These are phyloP conservation scores for Philypnodon macrostomus DNA, from an alignment of 2,797 vertebrate species.

Conservation along the genomic window DNA sequence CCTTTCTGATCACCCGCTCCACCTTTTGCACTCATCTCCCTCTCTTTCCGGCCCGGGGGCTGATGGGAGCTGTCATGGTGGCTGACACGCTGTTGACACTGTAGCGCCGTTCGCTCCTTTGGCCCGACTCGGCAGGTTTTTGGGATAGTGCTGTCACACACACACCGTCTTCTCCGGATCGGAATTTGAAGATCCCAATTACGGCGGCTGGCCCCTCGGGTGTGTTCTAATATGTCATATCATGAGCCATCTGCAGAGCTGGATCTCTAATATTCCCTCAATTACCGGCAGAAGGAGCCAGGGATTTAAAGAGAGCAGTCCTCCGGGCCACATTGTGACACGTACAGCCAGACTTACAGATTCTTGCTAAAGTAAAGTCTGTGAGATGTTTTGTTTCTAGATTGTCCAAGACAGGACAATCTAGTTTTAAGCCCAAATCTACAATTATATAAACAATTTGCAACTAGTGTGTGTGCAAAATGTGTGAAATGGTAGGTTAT, in stretches of 20 bases:
- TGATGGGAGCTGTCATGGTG: constrained; percentile 48
- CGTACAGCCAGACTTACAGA: constrained; percentile 6
- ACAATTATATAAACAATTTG: too few relatives aligned
- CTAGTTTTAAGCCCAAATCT: too few relatives aligned
- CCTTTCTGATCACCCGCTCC: constrained; percentile 34
- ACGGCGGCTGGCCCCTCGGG: constrained; percentile 51
- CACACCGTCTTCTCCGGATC: constrained; percentile 25
- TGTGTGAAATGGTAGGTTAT: too few relatives aligned
- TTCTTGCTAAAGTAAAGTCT: too few relatives aligned
- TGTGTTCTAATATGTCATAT: constrained; percentile 67
- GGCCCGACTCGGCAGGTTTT: constrained; percentile 41
- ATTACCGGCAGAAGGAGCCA: constrained; percentile 57
- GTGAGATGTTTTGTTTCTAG: too few relatives aligned
- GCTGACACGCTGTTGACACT: constrained; percentile 57
- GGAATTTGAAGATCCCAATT: constrained; percentile 67
- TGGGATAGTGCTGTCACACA: constrained; percentile 24
- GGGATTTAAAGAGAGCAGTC: constrained; percentile 47
- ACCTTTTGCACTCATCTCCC: constrained; percentile 19
- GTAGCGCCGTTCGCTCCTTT: constrained; percentile 38
- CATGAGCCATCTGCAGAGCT: constrained; percentile 60
- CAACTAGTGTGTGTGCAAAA: too few relatives aligned
- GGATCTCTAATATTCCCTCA: constrained; percentile 60
- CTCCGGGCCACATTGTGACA: constrained; percentile 42
- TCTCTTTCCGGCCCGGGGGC: constrained; percentile 40
- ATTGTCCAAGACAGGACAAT: too few relatives aligned